Base-by-base conservation (phyloP, 2,888 invertebrate genomes). In the Eristalinus sepulchralis region DNA sequence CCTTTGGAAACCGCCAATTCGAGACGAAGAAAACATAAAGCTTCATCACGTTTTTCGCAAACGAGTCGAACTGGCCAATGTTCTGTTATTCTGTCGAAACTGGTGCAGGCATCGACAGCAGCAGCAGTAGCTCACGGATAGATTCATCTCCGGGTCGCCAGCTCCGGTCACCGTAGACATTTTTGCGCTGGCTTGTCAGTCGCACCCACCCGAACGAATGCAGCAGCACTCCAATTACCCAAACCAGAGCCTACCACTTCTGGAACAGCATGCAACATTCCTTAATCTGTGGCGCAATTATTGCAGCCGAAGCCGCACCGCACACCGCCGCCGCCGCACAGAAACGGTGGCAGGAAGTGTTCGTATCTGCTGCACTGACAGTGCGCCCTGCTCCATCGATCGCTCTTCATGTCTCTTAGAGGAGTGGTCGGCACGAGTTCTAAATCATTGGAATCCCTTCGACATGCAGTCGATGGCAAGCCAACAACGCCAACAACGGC, bases 351-450 rank as follows among this genome's bases (percentile, higher is more conserved):
- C 86, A 86, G 86, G 86, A 86, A 86, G 86, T 86, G 75, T 75
- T 71, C 63, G 33, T 39, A 8, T 53, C 9, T 55, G 27, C 70
- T 71, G 33, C 47, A 47, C 47, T 47, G 47, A 68, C 68, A 67
- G 53, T 59, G 68, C 55, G 31, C 68, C 55, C 64, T 17, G 13
- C 47, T 22, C 27, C 17, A 68, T 53, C 77, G 84, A 84, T 73
- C 71, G 80, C 33, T 76, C 76, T 80, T 81, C 77, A 85, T 85
- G 85, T 81, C 81, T 81, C 81, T 72, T 71, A 10, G 71, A 82
- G 86, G 86, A 86, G 86, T 86, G 86, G 86, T 79, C 83, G 86
- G 86, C 86, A 86, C 86, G 86, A 86, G 86, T 86, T 86, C 86
- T 86, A 82, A 82, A 86, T 83, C 82, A 86, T 71, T 83, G 81